A percentile compares a stretch with the other conserved stretches of the same genome.
Conservation (phyloP, 2,113 vertebrate species). For the Callithrix jacchus region DNA sequence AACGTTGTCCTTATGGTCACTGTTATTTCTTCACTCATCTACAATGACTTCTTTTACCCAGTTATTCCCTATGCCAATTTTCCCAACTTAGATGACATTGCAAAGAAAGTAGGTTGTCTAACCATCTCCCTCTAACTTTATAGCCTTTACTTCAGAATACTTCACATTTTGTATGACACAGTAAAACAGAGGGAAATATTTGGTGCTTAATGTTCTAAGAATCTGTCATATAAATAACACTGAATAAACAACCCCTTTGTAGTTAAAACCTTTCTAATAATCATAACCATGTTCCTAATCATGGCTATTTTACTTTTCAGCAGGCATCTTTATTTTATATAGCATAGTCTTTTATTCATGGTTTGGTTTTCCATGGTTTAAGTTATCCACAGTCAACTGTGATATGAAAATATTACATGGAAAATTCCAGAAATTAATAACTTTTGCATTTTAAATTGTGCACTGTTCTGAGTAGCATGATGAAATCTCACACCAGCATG, state of each 20-base stretch:
- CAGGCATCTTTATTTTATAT: neutral
- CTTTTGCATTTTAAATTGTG: neutral
- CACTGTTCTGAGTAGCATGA: neutral
- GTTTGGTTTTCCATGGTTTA: neutral
- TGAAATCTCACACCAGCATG: neutral
- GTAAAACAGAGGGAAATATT: neutral
- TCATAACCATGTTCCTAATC: neutral
- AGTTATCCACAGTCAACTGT: neutral
- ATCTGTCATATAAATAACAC: neutral
- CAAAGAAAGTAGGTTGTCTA: neutral
- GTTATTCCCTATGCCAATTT: neutral
- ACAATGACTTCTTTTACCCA: neutral
- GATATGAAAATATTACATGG: neutral
- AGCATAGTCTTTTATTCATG: neutral
- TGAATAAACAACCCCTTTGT: neutral
- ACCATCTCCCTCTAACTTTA: neutral
- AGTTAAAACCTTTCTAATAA: neutral
- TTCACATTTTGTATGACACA: neutral
- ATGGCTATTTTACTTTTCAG: neutral
- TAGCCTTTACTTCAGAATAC: neutral
- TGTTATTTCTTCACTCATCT: neutral
- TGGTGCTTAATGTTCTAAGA: neutral
- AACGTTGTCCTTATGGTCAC: slow-evolving; percentile 38
- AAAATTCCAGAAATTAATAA: neutral
- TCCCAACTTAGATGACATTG: neutral